phyloP scores from a whole-genome alignment of 2,113 vertebrate species.

The Rhegmatorhina hoffmannsi region DNA sequence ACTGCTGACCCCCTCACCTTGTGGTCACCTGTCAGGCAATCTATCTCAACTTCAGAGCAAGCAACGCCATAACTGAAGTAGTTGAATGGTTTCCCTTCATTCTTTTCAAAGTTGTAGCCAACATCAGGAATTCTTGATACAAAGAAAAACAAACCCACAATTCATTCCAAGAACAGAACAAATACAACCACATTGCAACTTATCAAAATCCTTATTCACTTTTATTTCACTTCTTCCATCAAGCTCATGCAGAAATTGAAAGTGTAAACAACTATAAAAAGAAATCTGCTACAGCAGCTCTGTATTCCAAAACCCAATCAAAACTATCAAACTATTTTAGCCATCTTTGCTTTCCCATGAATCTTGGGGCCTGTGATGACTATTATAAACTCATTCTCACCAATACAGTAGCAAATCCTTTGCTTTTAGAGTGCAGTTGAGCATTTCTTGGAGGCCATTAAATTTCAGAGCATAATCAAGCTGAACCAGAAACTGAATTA shows the following conservation, averaged over 20 bases:
- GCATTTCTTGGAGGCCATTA: background rate
- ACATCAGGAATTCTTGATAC: conserved; percentile 84
- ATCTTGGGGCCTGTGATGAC: background rate
- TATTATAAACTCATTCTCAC: background rate
- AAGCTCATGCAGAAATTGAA: background rate
- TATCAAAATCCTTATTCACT: background rate
- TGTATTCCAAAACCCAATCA: background rate
- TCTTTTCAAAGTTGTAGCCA: conserved; percentile 84
- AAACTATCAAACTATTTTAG: background rate
- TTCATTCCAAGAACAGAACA: background rate
- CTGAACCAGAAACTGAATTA: background rate
- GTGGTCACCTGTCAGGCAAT: conserved; percentile 93
- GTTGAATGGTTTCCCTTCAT: conserved; percentile 85
- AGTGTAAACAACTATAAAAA: background rate
- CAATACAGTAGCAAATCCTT: background rate
- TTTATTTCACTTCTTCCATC: background rate
- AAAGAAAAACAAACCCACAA: background rate
- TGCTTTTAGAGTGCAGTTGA: background rate
- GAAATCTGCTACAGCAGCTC: background rate
- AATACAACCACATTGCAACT: background rate
- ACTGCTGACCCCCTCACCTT: conserved; percentile 79
- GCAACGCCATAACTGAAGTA: conserved; percentile 91
- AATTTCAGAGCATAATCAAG: background rate
- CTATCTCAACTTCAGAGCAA: conserved; percentile 94
- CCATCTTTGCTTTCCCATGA: background rate